Base-by-base conservation (phyloP, 1,140 invertebrate genomes). In the Venustaconcha ellipsiformis region DNA sequence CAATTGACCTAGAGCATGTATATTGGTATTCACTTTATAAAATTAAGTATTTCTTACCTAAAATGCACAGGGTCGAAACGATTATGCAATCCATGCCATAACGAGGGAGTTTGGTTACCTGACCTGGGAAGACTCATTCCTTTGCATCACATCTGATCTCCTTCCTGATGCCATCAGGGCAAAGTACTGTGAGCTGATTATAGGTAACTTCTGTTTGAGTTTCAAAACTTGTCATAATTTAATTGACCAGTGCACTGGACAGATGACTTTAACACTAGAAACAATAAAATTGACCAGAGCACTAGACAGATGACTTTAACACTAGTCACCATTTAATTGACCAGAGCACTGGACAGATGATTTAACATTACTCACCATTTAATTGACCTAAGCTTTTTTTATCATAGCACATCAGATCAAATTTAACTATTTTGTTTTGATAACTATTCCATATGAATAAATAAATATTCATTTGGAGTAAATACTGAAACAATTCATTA, bases 51-150 rank as follows among this genome's bases (percentile, higher is more conserved):
- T 48, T 48, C 37, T 48, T 48, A 11, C 37, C 37, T 0, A 48
- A 48, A 48, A 60, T 63, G 81, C 82, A 18, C 74, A 89, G 88
- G 89, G 89, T 57, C 70, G 89, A 17, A 90, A 90, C 78, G 88
- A 89, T 67, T 88, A 86, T 70, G 81, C 87, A 58, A 89, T 90
- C 20, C 86, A 87, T 81, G 84, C 88, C 55, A 89, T 90, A 66
- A 90, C 89, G n/a, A 78, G 86, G 78, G 88, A 90, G 64, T 83
- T 88, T 69, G 85, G 85, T 14, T 89, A 88, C 72, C 73, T 90
- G 14, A 88, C 89, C 1, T 90, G 89, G 89, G 89, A 90, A 70
- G 88, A 90, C 76, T 86, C 86, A 12, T 90, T 89, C 71, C 79
- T 90, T 14, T 89, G 87, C 74, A 78, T 90, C 18, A 83, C 86